Evolutionary conservation across 2,113 vertebrate genomes (phyloP), one percentile per base, ranked within the genome.

Genomic region (Urocynchramus pylzowi): DNA sequence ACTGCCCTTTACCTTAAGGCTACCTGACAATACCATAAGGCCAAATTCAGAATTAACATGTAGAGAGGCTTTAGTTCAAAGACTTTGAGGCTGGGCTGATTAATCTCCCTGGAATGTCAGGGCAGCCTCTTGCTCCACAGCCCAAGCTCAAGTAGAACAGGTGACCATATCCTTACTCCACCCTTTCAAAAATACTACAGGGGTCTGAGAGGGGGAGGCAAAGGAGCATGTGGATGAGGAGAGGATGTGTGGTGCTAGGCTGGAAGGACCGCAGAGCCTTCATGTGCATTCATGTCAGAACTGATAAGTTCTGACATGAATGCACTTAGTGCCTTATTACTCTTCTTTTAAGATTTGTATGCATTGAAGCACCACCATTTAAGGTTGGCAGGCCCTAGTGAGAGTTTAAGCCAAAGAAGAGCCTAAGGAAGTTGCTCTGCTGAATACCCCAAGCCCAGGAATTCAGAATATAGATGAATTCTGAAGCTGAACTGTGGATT

Each of bases 1-100:
- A 95, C 44, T 89, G 45, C 65, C 77, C 67, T 84, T 91, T 96
- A 65, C 74, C 90, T 93, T 87, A 78, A 84, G 83, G 61, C 69
- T 92, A 65, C 73, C 67, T 95, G 45, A 68, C 63, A 92, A 61
- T 41, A 79, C 35, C 44, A 41, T 50, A 60, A 63, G 68, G 23
- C 77, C 78, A 84, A 85, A 80, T 86, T 93, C 79, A 92, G 70
- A 88, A 90, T 6, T 81, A 61, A 78, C 20, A 33, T 24, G 13
- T 71, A 59, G 37, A 89, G 82, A 6, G 84, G 45, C 9, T 80
- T 53, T 37, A 89, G 59, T 75, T 96, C 81, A 92, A 96, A 96
- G 84, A 28, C 79, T 88, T 95, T 94, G 61, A 83, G 53, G 67
- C 20, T 84, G 63, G 47, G 33, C 11, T 92, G 90, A 71, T 69